Percentiles rank a stretch among this genome's conserved stretches.
Conservation (phyloP, 2,797 vertebrate genomes). For the Salarias fasciatus region DNA sequence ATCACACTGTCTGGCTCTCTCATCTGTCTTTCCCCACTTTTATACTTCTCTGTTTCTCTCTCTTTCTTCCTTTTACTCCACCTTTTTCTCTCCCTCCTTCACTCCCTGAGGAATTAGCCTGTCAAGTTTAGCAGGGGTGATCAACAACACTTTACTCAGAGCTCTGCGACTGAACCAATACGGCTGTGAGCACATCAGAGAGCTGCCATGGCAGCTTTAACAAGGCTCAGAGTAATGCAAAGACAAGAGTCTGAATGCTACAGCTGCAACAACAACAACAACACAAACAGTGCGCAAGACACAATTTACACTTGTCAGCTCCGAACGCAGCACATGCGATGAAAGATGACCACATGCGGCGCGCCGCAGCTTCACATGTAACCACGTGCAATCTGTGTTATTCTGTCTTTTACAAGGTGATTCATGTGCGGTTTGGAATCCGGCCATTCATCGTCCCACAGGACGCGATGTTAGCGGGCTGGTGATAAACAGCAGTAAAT, state of each 20-base stretch:
- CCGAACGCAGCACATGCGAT: slow-evolving; percentile 1
- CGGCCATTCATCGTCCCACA: slow-evolving; percentile 28
- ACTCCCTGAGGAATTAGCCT: slow-evolving; percentile 61
- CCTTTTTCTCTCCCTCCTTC: not conserved
- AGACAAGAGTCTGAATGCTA: slow-evolving; percentile 37
- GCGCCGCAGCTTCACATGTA: slow-evolving; percentile 6
- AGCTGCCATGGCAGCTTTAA: slow-evolving; percentile 46
- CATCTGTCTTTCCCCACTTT: slow-evolving; percentile 1
- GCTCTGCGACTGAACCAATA: slow-evolving; percentile 50
- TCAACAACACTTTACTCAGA: slow-evolving; percentile 67
- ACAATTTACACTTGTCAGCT: slow-evolving; percentile 40
- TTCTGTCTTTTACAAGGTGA: slow-evolving; percentile 37
- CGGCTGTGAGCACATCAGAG: slow-evolving; percentile 58
- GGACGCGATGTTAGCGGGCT: slow-evolving; percentile 27
- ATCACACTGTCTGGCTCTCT: slow-evolving; percentile 12
- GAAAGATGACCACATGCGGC: slow-evolving; percentile 3
- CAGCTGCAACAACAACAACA: slow-evolving; percentile 14
- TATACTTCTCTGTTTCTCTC: not conserved
- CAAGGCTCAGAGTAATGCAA: slow-evolving; percentile 50
- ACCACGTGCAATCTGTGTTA: slow-evolving; percentile 21
- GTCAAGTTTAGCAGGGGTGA: slow-evolving; percentile 61
- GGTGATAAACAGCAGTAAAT: slow-evolving; percentile 48
- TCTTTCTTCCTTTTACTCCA: not conserved
- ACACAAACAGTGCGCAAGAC: slow-evolving; percentile 10
- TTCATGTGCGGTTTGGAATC: slow-evolving; percentile 33